Conservation (phyloP, 1,140 invertebrate genomes). For the Drosophila santomea region DNA sequence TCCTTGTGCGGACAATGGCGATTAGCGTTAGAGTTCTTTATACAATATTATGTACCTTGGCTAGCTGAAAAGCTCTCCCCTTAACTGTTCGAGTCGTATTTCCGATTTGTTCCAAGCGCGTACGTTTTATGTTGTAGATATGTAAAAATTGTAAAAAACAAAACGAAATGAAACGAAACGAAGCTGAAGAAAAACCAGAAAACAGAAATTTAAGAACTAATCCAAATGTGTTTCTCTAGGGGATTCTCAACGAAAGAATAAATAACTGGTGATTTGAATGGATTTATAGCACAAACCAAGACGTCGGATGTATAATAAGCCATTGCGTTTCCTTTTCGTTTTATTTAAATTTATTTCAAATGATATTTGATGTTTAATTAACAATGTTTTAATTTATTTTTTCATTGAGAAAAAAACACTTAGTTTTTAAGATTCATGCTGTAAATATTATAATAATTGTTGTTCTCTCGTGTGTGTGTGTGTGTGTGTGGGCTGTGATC, state of each 20-base stretch:
- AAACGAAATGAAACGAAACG: conserved; percentile 51
- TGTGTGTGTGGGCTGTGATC: conserved; percentile 5
- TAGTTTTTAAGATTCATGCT: conserved; percentile 79
- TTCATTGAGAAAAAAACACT: conserved; percentile 79
- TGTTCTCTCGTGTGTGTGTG: neutral
- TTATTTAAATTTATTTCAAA: conserved; percentile 75
- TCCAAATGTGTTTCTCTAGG: neutral
- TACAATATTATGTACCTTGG: conserved; percentile 70
- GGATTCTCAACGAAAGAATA: no score
- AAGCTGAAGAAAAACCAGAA: conserved; percentile 19
- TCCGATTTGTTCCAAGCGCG: conserved; percentile 18
- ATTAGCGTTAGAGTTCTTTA: conserved; percentile 43
- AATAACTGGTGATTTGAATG: no score
- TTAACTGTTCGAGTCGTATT: neutral
- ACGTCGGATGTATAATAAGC: neutral
- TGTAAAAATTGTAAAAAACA: conserved; percentile 75
- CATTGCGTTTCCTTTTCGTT: conserved; percentile 16
- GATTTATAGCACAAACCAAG: neutral
- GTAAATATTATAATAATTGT: conserved; percentile 62
- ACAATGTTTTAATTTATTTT: conserved; percentile 74
- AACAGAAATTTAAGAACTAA: conserved; percentile 20
- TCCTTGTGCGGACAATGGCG: conserved; percentile 11
- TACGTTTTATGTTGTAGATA: conserved; percentile 78
- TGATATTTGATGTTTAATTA: conserved; percentile 81
- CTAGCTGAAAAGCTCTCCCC: conserved; percentile 23